These are phyloP conservation scores for Whitmania pigra DNA, from an alignment of 1,140 invertebrate genomes.

Conservation along the genomic window DNA sequence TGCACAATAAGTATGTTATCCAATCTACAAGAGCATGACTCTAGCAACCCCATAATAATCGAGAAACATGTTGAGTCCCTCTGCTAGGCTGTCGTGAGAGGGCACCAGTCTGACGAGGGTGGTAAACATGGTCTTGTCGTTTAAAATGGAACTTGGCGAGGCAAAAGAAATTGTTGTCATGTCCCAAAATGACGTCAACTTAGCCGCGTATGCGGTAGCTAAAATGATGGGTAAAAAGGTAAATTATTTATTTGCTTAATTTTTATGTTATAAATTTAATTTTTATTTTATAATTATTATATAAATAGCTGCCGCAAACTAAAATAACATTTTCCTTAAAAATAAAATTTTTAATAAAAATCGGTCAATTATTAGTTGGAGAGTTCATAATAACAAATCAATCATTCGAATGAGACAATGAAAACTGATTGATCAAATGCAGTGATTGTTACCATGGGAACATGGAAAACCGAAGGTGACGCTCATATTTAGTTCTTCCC, in stretches of 20 bases:
- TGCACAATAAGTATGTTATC: neutral
- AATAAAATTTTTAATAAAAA: neutral
- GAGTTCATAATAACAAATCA: neutral
- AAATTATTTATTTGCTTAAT: no score
- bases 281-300: no score
- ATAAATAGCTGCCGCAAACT: no score
- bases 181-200: slow-evolving; percentile 22
- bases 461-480: slow-evolving; percentile 20
- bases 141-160: slow-evolving; percentile 13
- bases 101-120: slow-evolving; percentile 16
- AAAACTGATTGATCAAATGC: neutral
- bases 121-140: slow-evolving; percentile 14
- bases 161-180: slow-evolving; percentile 18
- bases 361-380: neutral
- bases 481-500: slow-evolving; percentile 4
- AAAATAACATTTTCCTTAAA: no score
- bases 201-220: slow-evolving; percentile 17
- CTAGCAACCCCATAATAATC: slow-evolving; percentile 11
- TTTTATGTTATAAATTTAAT: no score
- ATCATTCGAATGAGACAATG: neutral
- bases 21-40: no score
- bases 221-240: neutral
- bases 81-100: slow-evolving; percentile 16
- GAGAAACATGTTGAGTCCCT: slow-evolving; percentile 7
- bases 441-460: slow-evolving; percentile 6